Evolutionary conservation across 2,888 invertebrate species (phyloP), one percentile per base, ranked within the genome.

Genomic region (Apotomis betuletana): DNA sequence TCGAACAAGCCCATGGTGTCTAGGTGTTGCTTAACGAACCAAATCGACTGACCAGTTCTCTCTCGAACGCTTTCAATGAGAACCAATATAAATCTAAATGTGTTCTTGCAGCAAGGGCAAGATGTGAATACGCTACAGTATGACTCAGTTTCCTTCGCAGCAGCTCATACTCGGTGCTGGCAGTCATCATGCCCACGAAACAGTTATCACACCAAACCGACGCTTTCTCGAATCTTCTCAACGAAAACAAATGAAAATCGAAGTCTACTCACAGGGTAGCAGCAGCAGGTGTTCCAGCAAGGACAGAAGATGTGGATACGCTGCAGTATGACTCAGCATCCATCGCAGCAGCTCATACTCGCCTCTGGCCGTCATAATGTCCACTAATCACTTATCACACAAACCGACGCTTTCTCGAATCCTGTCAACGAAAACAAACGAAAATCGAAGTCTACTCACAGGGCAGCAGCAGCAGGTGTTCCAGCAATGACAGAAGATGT

Each of bases 1-100:
- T 98, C 98, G 85, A 99, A 98, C 98, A 99, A 98, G 64, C 96
- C 95, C 0, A 96, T 95, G 0, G 98, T 98, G 87, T 98, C 64
- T n/a, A 99, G 96, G 88, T 98, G 98, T 79, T 97, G 97, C 85
- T 96, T 95, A 85, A 98, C 97, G 91, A 98, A 98, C 80, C 97
- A 96, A 27, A 41, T 4, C 41, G 6, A 27, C 27, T 27, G 27
- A 27, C 27, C 27, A 27, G 27, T 27, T 2, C 27, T 27, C 27
- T 27, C 27, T 27, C 27, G 27, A 27, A 15, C 15, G 15, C 27
- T 27, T 27, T 27, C 27, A 27, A 27, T 27, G 0, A 27, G 0
- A 27, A 27, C 27, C 27, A 2, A 27, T 27, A 27, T 27, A 27
- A 27, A 27, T 27, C 27, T 27, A 27, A 27, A 27, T 27, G 27